Base-by-base conservation (phyloP, 2,797 vertebrate genomes). In the Apogon talboti region DNA sequence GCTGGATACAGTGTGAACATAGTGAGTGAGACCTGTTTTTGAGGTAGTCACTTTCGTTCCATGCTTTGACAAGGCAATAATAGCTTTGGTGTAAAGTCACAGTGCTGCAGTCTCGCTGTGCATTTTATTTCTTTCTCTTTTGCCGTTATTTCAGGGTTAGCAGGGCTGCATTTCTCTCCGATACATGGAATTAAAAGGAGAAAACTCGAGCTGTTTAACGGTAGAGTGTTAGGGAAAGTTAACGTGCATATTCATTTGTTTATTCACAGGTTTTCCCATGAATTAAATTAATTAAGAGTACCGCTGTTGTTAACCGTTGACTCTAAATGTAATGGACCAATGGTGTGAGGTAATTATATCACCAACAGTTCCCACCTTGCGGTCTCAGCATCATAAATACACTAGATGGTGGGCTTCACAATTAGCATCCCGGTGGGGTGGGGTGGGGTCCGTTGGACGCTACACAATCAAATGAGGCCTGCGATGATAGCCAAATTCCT, bases 331-430 rank as follows among this genome's bases (percentile, higher is more conserved):
- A 74, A 76, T 80, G 59, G 48, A 41, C 66, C 45, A 53, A 43
- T 75, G 74, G 75, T 70, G 51, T 59, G 15, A 66, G 71, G 80
- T 81, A 71, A 87, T 89, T 82, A 82, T 62, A 61, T 37, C 33
- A 63, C 68, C 67, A 64, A 46, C 70, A 58, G 47, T 74, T 72
- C 81, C 74, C 47, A 80, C 82, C 76, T 89, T 74, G 80, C 83
- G 70, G 74, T 45, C 77, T 83, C 79, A 82, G 82, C 82, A 79
- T 82, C 83, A 60, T 78, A 85, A 86, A 84, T 80, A 79, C 69
- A 79, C 46, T 52, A 48, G 64, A 83, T 64, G 65, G 59, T 77
- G 44, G 60, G 1, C 69, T 88, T 90, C 77, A 71, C 81, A 87
- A 79, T 88, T 74, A 63, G 60, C 44, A 68, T 76, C 66, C 37